Evolutionary conservation across 2,888 invertebrate species (phyloP), one percentile per base, ranked within the genome.

Genomic region (Julus scandinavius): DNA sequence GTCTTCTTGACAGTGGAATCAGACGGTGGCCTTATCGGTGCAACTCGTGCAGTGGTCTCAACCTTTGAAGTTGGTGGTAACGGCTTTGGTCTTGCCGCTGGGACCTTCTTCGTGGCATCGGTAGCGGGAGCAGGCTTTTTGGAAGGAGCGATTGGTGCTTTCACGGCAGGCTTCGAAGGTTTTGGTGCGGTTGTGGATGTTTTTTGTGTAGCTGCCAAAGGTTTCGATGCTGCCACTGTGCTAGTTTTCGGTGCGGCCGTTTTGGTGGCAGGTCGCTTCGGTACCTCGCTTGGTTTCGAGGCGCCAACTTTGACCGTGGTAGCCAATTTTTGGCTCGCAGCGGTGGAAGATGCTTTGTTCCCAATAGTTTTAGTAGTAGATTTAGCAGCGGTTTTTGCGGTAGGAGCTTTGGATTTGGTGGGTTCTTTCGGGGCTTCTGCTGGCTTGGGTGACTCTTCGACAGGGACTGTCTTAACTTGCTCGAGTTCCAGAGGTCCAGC

Each of bases 221-320:
- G 72, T 29, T 88, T 63, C 89, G 88, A 89, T 89, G 90, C 91
- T 13, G 90, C 90, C 2, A 90, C 89, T 89, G 90, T n/a, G 87
- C 90, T 90, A 83, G 90, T 90, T 15, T 90, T 89, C 17, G 90
- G 89, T 15, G 58, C 15, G 41, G 89, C n/a, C 9, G 80, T 20
- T 41, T 41, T 13, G 3, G 88, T 15, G 29, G 63, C 54, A 20
- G 80, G 38, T 63, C 84, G 89, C 85, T 80, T 83, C 38, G 40
- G 87, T 11, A 38, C 80, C 2, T 80, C 80, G 38, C 13, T 80
- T 11, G 83, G 45, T 72, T 87, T 84, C 15, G 41, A 15, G 38
- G 87, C 88, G n/a, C 83, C 80, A 9, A 80, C 72, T 38, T 89
- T 58, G 90, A 88, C 89, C 89, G 90, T 91, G 15, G 90, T 90